phyloP scores from a whole-genome alignment of 2,888 invertebrate genomes.

The Phoronis australis region DNA sequence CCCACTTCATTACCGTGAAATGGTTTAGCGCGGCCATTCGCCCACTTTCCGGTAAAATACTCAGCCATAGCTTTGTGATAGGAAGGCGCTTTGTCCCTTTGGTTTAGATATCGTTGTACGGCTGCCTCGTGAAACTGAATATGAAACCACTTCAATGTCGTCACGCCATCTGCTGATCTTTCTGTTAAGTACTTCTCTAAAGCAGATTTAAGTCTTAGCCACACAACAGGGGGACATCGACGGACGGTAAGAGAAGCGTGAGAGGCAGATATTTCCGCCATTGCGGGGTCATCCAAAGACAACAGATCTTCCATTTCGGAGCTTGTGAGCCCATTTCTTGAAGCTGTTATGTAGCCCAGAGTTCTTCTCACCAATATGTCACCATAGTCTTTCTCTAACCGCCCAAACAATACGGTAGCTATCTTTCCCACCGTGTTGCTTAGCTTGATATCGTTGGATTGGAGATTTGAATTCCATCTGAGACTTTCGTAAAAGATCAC shows the following conservation, averaged over 20 bases:
- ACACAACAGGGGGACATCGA: constrained; percentile 38
- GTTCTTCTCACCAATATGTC: constrained; percentile 53
- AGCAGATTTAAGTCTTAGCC: constrained; percentile 33
- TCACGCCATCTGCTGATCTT: constrained; percentile 26
- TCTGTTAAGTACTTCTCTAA: constrained; percentile 27
- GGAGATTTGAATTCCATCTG: constrained; percentile 32
- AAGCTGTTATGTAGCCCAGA: constrained; percentile 68
- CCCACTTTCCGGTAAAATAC: constrained; percentile 46
- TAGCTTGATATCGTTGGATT: constrained; percentile 23
- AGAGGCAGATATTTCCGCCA: constrained; percentile 27
- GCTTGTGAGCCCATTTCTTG: constrained; percentile 73
- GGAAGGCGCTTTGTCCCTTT: constrained; percentile 43
- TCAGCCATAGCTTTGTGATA: constrained; percentile 48
- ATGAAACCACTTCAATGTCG: constrained; percentile 62
- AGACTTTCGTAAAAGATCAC: constrained; percentile 32
- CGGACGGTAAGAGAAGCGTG: constrained; percentile 22
- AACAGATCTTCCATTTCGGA: constrained; percentile 68
- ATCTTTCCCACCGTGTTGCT: constrained; percentile 31
- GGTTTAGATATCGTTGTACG: constrained; percentile 59
- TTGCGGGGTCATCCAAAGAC: constrained; percentile 46
- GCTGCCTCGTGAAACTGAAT: constrained; percentile 62
- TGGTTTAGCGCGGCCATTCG: constrained; percentile 31
- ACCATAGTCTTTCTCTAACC: constrained; percentile 40
- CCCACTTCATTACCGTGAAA: constrained; percentile 25
- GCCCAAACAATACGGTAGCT: constrained; percentile 31